Conservation (phyloP, 2,797 vertebrate species). For the Okamejei kenojei region DNA sequence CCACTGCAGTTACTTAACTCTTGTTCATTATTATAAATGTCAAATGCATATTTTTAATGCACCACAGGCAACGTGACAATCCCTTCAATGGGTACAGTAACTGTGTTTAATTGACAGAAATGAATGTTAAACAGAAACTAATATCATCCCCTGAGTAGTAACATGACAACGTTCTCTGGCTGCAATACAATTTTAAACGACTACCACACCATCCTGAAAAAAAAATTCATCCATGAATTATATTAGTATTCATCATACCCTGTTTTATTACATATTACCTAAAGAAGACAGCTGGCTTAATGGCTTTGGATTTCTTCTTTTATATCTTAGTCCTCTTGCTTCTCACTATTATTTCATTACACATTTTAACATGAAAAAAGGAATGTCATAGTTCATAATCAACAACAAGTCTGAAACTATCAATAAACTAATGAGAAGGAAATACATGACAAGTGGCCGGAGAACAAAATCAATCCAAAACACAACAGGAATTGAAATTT, state of each 20-base stretch:
- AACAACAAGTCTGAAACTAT: background rate
- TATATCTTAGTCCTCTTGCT: background rate
- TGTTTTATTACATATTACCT: background rate
- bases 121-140: constrained; percentile 28
- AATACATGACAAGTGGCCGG: background rate
- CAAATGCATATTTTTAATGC: constrained; percentile 25
- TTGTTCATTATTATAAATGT: constrained; percentile 32
- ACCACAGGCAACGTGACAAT: constrained; percentile 1
- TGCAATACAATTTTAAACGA: background rate
- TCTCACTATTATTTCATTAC: background rate
- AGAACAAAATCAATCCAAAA: too few species aligned
- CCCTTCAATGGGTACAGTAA: background rate
- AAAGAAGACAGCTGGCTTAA: background rate
- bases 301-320: background rate
- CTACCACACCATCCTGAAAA: background rate
- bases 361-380: background rate
- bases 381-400: background rate
- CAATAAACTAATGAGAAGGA: background rate
- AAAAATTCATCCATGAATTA: constrained; percentile 10
- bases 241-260: background rate
- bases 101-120: constrained; percentile 29
- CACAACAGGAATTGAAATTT: too few species aligned
- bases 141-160: constrained; percentile 17
- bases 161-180: background rate
- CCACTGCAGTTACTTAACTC: background rate